Conservation (phyloP, 1,140 invertebrate genomes). For the Aleiodes sp. region DNA sequence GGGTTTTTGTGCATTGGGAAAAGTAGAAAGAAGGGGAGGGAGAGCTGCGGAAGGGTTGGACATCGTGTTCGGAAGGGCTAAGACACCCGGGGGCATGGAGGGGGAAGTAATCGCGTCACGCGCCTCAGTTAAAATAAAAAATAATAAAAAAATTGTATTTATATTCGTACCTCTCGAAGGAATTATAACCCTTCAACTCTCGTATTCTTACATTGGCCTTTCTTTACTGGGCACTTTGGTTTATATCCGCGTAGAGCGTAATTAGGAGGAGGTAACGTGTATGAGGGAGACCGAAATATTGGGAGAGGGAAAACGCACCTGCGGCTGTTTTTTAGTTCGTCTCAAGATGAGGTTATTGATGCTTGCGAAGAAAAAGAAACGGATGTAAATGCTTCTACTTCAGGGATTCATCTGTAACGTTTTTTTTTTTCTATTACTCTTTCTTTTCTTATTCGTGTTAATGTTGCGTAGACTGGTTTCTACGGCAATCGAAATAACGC, state of each 20-base stretch:
- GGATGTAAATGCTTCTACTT: constrained; percentile 10
- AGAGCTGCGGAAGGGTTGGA: background rate
- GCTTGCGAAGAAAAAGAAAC: constrained; percentile 4
- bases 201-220: background rate
- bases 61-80: background rate
- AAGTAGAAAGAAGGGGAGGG: background rate
- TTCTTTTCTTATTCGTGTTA: background rate
- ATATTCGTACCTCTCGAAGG: constrained; percentile 7
- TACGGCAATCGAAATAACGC: background rate
- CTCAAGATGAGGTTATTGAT: constrained; percentile 14
- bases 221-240: constrained; percentile 13
- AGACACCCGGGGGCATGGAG: background rate
- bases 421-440: background rate
- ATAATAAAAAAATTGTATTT: background rate
- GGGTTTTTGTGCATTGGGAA: background rate
- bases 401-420: constrained; percentile 3
- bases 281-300: background rate
- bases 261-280: constrained; percentile 14
- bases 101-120: constrained; percentile 1
- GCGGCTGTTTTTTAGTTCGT: background rate
- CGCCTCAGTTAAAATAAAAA: background rate
- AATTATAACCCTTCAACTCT: constrained; percentile 13
- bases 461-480: background rate
- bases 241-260: background rate
- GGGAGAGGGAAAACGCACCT: background rate